Evolutionary conservation across 2,888 invertebrate species (phyloP).

Genomic region (Parnassius apollo): DNA sequence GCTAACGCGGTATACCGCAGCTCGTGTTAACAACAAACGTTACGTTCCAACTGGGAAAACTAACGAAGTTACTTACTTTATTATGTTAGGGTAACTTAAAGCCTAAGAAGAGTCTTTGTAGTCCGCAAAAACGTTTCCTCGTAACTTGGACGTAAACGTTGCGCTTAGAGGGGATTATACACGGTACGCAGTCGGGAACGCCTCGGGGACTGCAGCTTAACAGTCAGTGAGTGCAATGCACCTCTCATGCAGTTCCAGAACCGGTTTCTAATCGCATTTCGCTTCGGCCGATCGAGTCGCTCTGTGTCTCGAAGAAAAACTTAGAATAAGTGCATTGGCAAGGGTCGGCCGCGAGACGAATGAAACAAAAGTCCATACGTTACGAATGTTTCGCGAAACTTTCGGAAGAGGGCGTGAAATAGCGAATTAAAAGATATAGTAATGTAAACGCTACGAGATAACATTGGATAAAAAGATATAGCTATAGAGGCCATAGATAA

Average conservation of each 20-base stretch:
- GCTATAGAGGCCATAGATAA: no score
- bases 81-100: constrained; percentile 41
- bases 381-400: constrained; percentile 16
- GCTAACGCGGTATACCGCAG: constrained; percentile 43
- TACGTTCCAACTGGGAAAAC: constrained; percentile 34
- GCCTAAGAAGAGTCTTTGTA: constrained; percentile 37
- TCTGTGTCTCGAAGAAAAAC: constrained; percentile 55
- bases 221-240: constrained; percentile 60
- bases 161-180: constrained; percentile 36
- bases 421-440: no score
- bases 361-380: constrained; percentile 15
- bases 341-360: constrained; percentile 9
- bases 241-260: constrained; percentile 52
- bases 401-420: not conserved
- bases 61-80: constrained; percentile 39
- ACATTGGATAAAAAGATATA: not conserved
- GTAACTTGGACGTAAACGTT: constrained; percentile 48
- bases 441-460: no score
- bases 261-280: constrained; percentile 75
- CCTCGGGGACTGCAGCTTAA: constrained; percentile 41
- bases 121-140: constrained; percentile 30
- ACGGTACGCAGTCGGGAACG: constrained; percentile 44
- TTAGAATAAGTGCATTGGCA: constrained; percentile 54
- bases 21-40: constrained; percentile 42
- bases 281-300: constrained; percentile 54